phyloP scores from a whole-genome alignment of 2,797 vertebrate genomes.

The Cygnus olor region DNA sequence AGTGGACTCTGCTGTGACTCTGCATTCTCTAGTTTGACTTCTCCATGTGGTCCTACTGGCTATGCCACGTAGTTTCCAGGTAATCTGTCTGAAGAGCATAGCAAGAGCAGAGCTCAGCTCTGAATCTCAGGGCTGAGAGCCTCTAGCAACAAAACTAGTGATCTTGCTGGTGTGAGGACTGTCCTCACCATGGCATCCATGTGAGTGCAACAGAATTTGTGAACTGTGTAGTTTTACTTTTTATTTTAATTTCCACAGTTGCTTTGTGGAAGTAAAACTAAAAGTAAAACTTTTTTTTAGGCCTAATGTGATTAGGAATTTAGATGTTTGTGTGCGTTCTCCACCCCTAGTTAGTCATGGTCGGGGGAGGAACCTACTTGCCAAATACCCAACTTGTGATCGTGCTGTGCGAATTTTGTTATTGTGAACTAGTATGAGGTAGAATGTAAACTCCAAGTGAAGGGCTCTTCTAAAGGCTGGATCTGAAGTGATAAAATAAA shows the following conservation, averaged over 20 bases:
- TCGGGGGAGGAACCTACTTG: not conserved
- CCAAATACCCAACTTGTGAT: not conserved
- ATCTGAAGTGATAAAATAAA: not conserved
- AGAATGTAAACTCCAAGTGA: not conserved
- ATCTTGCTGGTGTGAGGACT: not conserved
- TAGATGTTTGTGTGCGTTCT: not conserved
- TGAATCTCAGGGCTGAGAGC: not conserved
- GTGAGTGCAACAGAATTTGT: fast-evolving
- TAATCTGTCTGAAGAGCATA: not conserved
- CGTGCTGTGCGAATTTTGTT: not conserved
- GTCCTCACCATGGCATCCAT: fast-evolving
- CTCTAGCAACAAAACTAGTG: not conserved
- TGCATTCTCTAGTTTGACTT: not conserved
- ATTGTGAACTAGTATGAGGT: not conserved
- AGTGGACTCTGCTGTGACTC: not conserved
- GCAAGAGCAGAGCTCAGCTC: not conserved
- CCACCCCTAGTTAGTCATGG: not conserved
- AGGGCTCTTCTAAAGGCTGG: not conserved
- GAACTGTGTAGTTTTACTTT: not conserved
- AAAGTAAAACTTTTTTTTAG: not conserved
- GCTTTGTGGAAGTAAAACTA: not conserved
- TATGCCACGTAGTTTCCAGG: not conserved
- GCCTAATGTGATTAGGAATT: not conserved
- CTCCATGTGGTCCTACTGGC: not conserved
- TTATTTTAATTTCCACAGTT: not conserved